Evolutionary conservation across 2,797 vertebrate genomes (phyloP).

Genomic region (Schizopygopsis malacanthus): DNA sequence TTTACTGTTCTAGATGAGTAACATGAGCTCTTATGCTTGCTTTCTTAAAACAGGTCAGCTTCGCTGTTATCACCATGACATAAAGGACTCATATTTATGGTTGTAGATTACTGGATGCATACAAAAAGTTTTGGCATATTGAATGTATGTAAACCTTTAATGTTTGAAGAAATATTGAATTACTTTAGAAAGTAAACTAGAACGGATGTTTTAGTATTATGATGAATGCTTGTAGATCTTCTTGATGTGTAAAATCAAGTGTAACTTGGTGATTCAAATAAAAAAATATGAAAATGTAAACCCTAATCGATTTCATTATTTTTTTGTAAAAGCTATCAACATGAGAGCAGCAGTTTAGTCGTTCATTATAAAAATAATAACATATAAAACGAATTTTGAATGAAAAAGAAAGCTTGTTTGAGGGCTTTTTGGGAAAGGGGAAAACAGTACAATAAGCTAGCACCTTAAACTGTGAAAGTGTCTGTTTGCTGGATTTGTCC

Average conservation of each 20-base stretch:
- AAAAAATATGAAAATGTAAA: conserved; percentile 29
- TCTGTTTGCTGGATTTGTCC: conserved; percentile 33
- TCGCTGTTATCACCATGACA: conserved; percentile 12
- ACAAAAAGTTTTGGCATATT: background rate
- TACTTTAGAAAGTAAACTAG: background rate
- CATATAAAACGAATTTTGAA: conserved; percentile 25
- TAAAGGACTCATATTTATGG: conserved; percentile 15
- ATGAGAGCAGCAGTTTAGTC: conserved; percentile 36
- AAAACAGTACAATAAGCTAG: background rate
- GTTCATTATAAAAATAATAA: conserved; percentile 11
- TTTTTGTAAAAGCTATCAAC: conserved; percentile 35
- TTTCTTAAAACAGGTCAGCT: conserved; percentile 8
- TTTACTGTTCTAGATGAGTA: conserved; percentile 2
- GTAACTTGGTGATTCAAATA: conserved; percentile 35
- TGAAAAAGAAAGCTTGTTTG: background rate
- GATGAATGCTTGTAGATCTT: background rate
- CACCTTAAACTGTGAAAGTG: conserved; percentile 21
- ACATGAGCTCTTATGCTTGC: conserved; percentile 15
- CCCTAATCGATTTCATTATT: conserved; percentile 22
- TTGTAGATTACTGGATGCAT: conserved; percentile 4
- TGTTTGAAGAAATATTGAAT: conserved; percentile 11
- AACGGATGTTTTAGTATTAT: too few relatives aligned
- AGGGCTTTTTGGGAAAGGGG: background rate
- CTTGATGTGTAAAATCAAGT: background rate
- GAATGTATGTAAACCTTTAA: background rate